phyloP scores from a whole-genome alignment of 2,113 vertebrate species.

The Halcyon malimbica region DNA sequence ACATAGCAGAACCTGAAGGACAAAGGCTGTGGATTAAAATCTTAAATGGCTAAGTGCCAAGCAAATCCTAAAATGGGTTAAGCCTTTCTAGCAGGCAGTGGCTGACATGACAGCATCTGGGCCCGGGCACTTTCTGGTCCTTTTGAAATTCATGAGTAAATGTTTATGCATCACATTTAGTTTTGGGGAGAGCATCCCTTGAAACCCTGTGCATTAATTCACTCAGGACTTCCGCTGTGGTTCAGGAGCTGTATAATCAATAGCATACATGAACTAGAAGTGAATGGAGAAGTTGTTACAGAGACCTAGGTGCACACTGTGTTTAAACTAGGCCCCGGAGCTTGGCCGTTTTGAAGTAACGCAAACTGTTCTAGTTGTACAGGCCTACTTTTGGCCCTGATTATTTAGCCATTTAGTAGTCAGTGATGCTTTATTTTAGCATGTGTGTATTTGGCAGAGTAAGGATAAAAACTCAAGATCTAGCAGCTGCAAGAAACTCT shows the following conservation, averaged over 20 bases:
- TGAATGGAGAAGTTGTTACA: background rate
- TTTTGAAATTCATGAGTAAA: background rate
- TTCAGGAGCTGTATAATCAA: background rate
- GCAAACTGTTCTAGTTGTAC: background rate
- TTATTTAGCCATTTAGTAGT: background rate
- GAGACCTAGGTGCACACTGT: background rate
- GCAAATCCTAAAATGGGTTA: background rate
- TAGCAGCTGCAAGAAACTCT: background rate
- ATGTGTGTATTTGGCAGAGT: background rate
- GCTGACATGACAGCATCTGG: background rate
- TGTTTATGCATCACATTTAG: background rate
- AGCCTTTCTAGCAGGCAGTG: background rate
- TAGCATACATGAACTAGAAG: background rate
- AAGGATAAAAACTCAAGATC: background rate
- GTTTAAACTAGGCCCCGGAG: background rate
- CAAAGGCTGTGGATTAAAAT: background rate
- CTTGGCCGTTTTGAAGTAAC: background rate
- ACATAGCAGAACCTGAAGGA: background rate
- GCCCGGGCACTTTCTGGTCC: fast-evolving
- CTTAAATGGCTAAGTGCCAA: constrained; percentile 9
- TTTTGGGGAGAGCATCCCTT: background rate
- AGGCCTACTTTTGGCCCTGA: background rate
- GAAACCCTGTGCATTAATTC: background rate
- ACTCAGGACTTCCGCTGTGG: background rate
- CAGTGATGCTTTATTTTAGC: background rate